Evolutionary conservation across 2,113 vertebrate species (phyloP).

Genomic region (Grus americana): DNA sequence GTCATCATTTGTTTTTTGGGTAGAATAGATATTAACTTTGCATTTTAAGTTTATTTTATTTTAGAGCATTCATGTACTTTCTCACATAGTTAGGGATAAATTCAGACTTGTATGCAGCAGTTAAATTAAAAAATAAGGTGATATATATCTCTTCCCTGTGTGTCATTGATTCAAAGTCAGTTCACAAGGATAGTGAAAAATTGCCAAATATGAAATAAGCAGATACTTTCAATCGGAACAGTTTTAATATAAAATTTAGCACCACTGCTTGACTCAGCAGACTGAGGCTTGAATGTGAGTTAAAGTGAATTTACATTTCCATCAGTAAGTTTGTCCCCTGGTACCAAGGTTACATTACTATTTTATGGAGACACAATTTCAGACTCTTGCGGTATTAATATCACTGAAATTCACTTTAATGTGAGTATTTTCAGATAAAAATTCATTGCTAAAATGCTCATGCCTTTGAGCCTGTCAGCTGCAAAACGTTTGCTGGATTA

Average conservation of each 20-base stretch:
- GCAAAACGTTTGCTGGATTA: constrained; percentile 21
- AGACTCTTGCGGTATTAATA: background rate
- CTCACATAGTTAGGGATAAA: background rate
- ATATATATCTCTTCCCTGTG: background rate
- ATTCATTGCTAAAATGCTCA: constrained; percentile 12
- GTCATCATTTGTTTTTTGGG: background rate
- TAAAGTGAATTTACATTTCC: background rate
- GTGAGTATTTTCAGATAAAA: constrained; percentile 1
- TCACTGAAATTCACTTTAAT: background rate
- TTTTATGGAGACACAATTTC: constrained; percentile 6
- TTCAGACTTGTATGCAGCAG: background rate
- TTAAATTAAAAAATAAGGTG: background rate
- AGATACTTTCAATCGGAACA: background rate
- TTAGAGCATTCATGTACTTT: background rate
- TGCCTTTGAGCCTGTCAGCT: background rate
- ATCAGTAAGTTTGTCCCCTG: background rate
- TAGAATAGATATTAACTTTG: background rate
- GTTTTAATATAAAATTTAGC: background rate
- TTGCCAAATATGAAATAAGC: background rate
- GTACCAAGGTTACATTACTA: background rate
- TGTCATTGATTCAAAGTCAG: background rate
- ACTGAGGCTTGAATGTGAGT: background rate
- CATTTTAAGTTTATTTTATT: background rate
- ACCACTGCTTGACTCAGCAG: background rate
- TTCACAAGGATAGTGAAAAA: background rate